Evolutionary conservation across 2,888 invertebrate species (phyloP).

Genomic region (Polyploca ridens): DNA sequence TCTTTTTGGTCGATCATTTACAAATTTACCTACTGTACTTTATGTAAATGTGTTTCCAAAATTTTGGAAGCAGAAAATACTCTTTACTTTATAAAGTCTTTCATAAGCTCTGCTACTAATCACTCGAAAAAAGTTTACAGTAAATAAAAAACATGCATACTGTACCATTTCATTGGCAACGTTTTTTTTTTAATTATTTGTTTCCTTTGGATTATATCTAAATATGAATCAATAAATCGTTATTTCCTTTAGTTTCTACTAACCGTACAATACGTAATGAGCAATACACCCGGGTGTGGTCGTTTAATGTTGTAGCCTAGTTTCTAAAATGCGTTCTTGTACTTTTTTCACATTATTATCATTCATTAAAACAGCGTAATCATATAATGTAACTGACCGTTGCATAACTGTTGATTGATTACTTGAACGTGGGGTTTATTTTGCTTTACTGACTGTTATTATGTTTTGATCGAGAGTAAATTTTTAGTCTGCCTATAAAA

Average conservation of each 20-base stretch:
- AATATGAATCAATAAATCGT: background rate
- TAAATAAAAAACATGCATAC: too few species aligned
- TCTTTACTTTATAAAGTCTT: too few species aligned
- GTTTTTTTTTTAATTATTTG: too few species aligned
- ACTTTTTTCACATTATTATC: conserved; percentile 37
- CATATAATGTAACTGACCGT: conserved; percentile 18
- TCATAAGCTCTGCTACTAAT: too few species aligned
- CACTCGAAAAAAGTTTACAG: too few species aligned
- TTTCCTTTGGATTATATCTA: background rate
- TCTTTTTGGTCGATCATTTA: too few species aligned
- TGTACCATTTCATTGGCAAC: too few species aligned
- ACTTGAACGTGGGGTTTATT: background rate
- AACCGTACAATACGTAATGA: conserved; percentile 10
- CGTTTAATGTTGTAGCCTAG: conserved; percentile 48
- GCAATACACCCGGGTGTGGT: conserved; percentile 52
- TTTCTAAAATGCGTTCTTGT: conserved; percentile 46
- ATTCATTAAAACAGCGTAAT: conserved; percentile 17
- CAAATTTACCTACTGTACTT: too few species aligned
- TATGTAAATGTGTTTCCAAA: too few species aligned
- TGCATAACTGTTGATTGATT: conserved; percentile 4
- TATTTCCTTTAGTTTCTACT: conserved; percentile 4
- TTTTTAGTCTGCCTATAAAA: too few species aligned
- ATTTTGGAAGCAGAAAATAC: too few species aligned
- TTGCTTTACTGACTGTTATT: background rate
- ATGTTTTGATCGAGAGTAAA: too few species aligned